Percentiles rank a stretch among this genome's conserved stretches.
phyloP scores from a whole-genome alignment of 2,113 vertebrate genomes.

The Pagrus major region DNA sequence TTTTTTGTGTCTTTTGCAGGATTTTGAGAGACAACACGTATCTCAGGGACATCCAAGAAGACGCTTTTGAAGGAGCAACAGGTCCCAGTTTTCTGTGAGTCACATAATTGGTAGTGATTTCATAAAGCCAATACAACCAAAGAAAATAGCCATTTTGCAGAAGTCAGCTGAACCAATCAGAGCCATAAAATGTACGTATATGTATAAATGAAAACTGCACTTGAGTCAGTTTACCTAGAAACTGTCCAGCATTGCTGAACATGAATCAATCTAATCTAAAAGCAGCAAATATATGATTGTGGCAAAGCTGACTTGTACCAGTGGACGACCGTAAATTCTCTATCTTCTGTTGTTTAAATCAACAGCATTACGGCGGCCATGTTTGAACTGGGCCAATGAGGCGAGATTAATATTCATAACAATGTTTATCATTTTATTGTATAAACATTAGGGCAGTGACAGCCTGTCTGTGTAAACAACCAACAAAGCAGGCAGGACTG shows the following conservation, averaged over 20 bases:
- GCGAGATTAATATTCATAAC: conserved; percentile 67
- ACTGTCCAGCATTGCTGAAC: no score
- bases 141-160: no score
- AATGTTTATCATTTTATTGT: conserved; percentile 67
- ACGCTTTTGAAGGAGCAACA: conserved; percentile 88
- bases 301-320: background rate
- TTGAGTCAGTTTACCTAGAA: background rate
- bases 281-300: background rate
- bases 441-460: conserved; percentile 65
- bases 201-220: background rate
- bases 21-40: conserved; percentile 89
- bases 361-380: conserved; percentile 30
- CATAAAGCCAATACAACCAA: background rate
- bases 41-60: conserved; percentile 87
- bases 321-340: background rate
- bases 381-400: conserved; percentile 58
- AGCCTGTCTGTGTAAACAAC: conserved; percentile 76
- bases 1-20: conserved; percentile 75
- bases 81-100: conserved; percentile 92
- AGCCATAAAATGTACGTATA: no score
- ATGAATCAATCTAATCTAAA: background rate
- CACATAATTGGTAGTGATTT: background rate
- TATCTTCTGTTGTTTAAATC: conserved; percentile 25
- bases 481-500: conserved; percentile 46
- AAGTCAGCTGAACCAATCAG: no score